These are phyloP conservation scores for Kryptolebias ocellatus DNA, from an alignment of 2,797 vertebrate genomes.

Conservation along the genomic window DNA sequence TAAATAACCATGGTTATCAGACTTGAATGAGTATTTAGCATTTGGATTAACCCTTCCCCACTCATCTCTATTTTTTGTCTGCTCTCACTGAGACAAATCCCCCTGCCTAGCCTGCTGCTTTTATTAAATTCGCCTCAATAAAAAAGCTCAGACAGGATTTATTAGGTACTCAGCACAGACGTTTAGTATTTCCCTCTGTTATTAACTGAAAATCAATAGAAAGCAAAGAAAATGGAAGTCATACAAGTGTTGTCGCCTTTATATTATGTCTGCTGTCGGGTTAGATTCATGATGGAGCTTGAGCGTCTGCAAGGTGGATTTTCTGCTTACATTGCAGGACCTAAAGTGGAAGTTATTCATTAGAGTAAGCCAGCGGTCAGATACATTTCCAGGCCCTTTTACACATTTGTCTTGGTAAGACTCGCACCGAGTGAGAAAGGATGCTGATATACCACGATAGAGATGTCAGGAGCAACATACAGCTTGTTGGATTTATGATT, in stretches of 20 bases:
- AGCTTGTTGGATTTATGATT: slow-evolving; percentile 98
- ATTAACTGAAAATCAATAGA: slow-evolving; percentile 99
- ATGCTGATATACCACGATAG: slow-evolving; percentile 99
- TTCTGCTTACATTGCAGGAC: slow-evolving; percentile 99
- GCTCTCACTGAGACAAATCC: slow-evolving; percentile 89
- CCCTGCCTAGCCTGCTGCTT: slow-evolving; percentile 91
- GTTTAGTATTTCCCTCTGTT: slow-evolving; percentile 99
- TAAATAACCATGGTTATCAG: slow-evolving; percentile 69
- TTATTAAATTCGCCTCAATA: slow-evolving; percentile 99
- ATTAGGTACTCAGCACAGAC: slow-evolving; percentile 99
- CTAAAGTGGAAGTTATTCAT: slow-evolving; percentile 99
- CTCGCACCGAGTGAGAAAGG: slow-evolving; percentile 95
- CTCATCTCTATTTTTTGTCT: slow-evolving; percentile 76
- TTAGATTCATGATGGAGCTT: slow-evolving; percentile 98
- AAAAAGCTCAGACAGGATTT: slow-evolving; percentile 99
- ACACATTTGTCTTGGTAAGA: slow-evolving; percentile 99
- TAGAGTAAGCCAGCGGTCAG: slow-evolving; percentile 98
- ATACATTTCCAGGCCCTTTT: slow-evolving; percentile 99
- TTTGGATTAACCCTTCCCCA: slow-evolving; percentile 73
- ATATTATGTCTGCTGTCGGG: slow-evolving; percentile 99
- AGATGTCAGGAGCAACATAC: slow-evolving; percentile 98
- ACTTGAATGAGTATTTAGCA: slow-evolving; percentile 71
- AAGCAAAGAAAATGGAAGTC: slow-evolving; percentile 99
- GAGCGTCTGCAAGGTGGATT: slow-evolving; percentile 92
- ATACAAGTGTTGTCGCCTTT: slow-evolving; percentile 98